phyloP scores from a whole-genome alignment of 1,140 invertebrate species.

The Philopotamus ludificatus region DNA sequence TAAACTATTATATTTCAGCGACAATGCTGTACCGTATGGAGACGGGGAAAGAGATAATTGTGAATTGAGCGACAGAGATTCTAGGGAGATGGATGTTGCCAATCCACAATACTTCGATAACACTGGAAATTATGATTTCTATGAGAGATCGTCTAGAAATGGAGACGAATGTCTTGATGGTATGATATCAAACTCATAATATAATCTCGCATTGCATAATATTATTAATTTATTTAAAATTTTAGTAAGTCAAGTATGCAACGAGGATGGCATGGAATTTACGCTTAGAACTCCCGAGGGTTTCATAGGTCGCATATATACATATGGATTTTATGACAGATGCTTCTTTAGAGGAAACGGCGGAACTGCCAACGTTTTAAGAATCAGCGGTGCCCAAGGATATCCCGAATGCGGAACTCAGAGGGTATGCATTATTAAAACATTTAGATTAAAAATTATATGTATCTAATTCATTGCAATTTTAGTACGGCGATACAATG shows the following conservation, averaged over 20 bases:
- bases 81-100: slow-evolving; percentile 77
- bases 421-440: slow-evolving; percentile 54
- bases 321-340: slow-evolving; percentile 86
- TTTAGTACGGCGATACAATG: slow-evolving; percentile 85
- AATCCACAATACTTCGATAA: slow-evolving; percentile 83
- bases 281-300: slow-evolving; percentile 83
- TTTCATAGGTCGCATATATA: slow-evolving; percentile 87
- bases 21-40: slow-evolving; percentile 60
- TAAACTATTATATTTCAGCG: slow-evolving; percentile 45
- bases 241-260: slow-evolving; percentile 85
- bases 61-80: slow-evolving; percentile 83
- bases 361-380: slow-evolving; percentile 75
- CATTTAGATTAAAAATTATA: background rate
- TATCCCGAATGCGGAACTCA: slow-evolving; percentile 91
- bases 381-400: slow-evolving; percentile 83
- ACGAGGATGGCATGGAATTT: slow-evolving; percentile 92
- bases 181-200: slow-evolving; percentile 51
- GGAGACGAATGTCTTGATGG: slow-evolving; percentile 81
- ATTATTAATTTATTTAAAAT: slow-evolving; percentile 32
- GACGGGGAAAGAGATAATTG: slow-evolving; percentile 78
- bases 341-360: slow-evolving; percentile 90
- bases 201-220: slow-evolving; percentile 7
- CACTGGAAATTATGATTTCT: slow-evolving; percentile 82
- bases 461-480: slow-evolving; percentile 1
- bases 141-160: slow-evolving; percentile 73